Base-by-base conservation (phyloP, 2,888 invertebrate genomes). In the Drosophila demipolita region DNA sequence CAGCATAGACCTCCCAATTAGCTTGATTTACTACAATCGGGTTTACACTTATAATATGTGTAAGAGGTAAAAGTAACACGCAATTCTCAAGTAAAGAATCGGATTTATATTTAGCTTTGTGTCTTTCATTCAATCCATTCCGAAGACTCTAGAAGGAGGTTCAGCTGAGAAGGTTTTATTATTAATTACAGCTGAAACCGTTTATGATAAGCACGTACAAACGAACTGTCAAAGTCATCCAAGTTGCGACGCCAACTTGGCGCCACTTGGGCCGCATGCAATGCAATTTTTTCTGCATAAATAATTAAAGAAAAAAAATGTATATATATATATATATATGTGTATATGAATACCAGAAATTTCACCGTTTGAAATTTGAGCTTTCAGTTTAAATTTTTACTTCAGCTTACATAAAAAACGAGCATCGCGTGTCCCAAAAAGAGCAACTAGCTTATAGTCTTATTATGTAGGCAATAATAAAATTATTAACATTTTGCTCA, bases 181-280 rank as follows among this genome's bases (percentile, higher is more conserved):
- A 84, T 86, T 84, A 83, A 86, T 88, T 85, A 83, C 74, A 71
- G 54, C 60, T 67, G 54, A 59, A 85, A 83, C 55, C 83, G 80
- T 86, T 83, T 78, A 87, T 84, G 77, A 84, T 59, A 66, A 71
- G 73, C 90, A 85, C 85, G 85, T 85, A 84, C 64, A 67, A 71
- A 67, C 69, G 79, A 82, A 74, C 82, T 89, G 88, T 84, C 85
- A 89, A 79, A 89, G 66, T 74, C 79, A 79, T 79, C 85, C 74
- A 66, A 76, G 82, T 67, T 63, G 66, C 52, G 82, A 70, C 85
- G 89, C 69, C 87, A 72, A 71, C 58, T 57, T 82, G 85, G 85
- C 85, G 85, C 84, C 84, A 64, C 66, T 64, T 66, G 42, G 68
- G 67, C 71, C 77, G 74, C 87, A 86, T 79, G 85, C 85, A 75